Evolutionary conservation across 64 coral and sea anemone species (phyloP).

Genomic region (Trachythela sp.): DNA sequence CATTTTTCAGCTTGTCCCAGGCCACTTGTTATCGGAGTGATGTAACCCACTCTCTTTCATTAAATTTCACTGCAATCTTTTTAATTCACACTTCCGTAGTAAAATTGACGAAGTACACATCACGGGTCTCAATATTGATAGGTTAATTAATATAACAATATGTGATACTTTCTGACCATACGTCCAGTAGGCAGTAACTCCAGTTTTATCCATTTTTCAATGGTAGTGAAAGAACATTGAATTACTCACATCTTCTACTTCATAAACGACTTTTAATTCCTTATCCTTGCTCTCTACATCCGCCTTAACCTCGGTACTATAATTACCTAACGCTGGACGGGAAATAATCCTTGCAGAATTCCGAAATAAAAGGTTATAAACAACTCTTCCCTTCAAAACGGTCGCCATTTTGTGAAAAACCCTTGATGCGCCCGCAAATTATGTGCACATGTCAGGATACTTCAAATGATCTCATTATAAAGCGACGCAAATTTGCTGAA

Average conservation of each 20-base stretch:
- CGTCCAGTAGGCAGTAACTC: too few relatives aligned
- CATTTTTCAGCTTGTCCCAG: too few relatives aligned
- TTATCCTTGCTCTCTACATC: background rate
- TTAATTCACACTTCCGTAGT: too few relatives aligned
- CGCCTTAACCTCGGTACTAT: background rate
- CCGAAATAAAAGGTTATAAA: background rate
- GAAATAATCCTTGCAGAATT: background rate
- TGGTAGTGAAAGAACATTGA: too few relatives aligned
- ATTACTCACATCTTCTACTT: background rate
- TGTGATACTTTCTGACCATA: too few relatives aligned
- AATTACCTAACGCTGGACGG: background rate
- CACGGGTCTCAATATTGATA: too few relatives aligned
- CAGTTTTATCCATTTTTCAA: too few relatives aligned
- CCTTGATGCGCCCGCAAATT: background rate
- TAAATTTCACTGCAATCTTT: too few relatives aligned
- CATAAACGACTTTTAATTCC: background rate
- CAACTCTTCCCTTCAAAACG: slow-evolving; percentile 3
- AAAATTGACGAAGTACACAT: too few relatives aligned
- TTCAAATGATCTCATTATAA: background rate
- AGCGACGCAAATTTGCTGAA: background rate
- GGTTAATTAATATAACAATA: too few relatives aligned
- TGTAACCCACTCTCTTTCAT: too few relatives aligned
- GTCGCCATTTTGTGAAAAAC: slow-evolving; percentile 5
- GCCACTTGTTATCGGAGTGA: too few relatives aligned
- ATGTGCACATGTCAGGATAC: background rate